Percentiles rank a stretch among this genome's conserved stretches.
These are phyloP conservation scores for Xyrichtys novacula DNA, from an alignment of 2,797 vertebrate genomes.

Conservation along the genomic window DNA sequence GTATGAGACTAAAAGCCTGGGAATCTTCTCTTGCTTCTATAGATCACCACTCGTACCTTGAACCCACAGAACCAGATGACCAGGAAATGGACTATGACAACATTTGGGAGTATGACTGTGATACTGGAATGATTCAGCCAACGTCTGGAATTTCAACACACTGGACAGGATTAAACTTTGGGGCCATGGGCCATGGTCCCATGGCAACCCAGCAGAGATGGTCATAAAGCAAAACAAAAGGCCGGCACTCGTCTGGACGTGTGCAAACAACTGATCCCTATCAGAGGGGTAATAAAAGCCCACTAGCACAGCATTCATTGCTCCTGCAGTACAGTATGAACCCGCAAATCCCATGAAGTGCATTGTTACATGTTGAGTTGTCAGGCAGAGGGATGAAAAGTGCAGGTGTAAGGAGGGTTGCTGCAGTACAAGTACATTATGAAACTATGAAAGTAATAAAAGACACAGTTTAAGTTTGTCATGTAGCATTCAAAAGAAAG, in stretches of 20 bases:
- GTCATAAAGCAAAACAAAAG: constrained; percentile 85
- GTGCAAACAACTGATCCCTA: constrained; percentile 85
- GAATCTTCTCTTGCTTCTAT: constrained; percentile 60
- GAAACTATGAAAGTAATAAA: constrained; percentile 18
- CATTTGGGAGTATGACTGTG: constrained; percentile 85
- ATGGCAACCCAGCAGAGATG: constrained; percentile 86
- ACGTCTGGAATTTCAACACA: constrained; percentile 84
- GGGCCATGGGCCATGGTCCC: constrained; percentile 79
- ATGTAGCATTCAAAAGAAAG: constrained; percentile 67
- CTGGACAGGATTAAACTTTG: constrained; percentile 82
- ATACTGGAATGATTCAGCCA: constrained; percentile 82
- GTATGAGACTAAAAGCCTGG: constrained; percentile 59
- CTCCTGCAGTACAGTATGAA: constrained; percentile 63
- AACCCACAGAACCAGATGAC: constrained; percentile 85
- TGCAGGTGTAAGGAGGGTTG: constrained; percentile 19
- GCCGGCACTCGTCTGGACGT: constrained; percentile 79
- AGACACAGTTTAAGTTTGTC: constrained; percentile 43
- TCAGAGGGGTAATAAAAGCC: constrained; percentile 75
- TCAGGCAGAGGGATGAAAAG: constrained; percentile 32
- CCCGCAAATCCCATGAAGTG: constrained; percentile 41
- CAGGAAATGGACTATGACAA: constrained; percentile 90
- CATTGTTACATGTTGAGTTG: constrained; percentile 39
- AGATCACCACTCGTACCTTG: constrained; percentile 85
- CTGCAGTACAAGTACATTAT: neutral
- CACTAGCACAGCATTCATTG: constrained; percentile 41